Base-by-base conservation (phyloP, 2,797 vertebrate species). In the Hipposideros larvatus region DNA sequence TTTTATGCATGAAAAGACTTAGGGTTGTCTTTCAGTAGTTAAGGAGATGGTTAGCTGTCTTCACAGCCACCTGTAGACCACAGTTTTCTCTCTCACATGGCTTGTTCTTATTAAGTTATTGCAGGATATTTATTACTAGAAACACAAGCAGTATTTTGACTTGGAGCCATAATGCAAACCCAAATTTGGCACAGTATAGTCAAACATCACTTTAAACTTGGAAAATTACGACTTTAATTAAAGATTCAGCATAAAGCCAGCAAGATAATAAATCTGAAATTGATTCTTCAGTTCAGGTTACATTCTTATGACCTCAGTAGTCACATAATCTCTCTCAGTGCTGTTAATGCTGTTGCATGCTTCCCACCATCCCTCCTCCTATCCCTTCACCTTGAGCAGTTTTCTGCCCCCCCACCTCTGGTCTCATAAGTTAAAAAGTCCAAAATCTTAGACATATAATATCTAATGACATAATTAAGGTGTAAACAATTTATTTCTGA, bases 171-270 rank as follows among this genome's bases (percentile, higher is more conserved):
- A 93, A 84, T 59, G 80, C 71, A 96, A 96, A 65, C 79, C 59
- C 66, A 91, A 15, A 96, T 89, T 94, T 94, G 94, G 97, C 96
- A 82, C 86, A 2, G 51, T 55, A 1, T 86, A 83, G 59, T 95
- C 68, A 96, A 91, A 79, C 57, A 94, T 94, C 93, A 94, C 70
- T 97, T 97, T 95, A 95, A 94, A 94, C 87, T 93, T 51, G 51
- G 93, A 93, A 97, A 98, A 97, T 97, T 97, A 97, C 0, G 97
- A 92, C 96, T 97, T 97, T 97, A 98, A 96, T 98, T 97, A 98
- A 97, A 96, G 96, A 96, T 95, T 87, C 94, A 96, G 91, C 95
- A 84, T 93, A 86, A 46, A 92, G 88, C 70, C 83, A 91, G 61
- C 65, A 82, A 91, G 94, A 66, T 92, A 95, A 96, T 97, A 97